These are phyloP conservation scores for Ctenodactylus gundi DNA, from an alignment of 2,113 vertebrate genomes.

Conservation along the genomic window DNA sequence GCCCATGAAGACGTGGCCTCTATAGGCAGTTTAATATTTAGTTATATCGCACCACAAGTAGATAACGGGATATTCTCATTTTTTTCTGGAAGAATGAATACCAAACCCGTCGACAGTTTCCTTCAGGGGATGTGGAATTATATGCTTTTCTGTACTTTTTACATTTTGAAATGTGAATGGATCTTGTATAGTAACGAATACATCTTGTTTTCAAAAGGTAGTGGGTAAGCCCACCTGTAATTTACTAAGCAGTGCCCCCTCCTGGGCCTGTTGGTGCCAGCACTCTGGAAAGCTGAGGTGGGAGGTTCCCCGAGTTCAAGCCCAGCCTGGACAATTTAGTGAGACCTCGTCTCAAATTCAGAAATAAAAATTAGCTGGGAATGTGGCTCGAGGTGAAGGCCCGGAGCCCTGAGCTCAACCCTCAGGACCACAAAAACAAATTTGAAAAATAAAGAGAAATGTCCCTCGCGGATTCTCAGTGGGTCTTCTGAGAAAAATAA, in stretches of 20 bases:
- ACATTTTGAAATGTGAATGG: not conserved
- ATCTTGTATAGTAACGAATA: not conserved
- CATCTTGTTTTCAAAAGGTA: conserved; percentile 31
- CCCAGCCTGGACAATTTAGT: too few species aligned
- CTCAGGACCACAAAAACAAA: too few species aligned
- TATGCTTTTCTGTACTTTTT: not conserved
- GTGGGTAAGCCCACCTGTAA: too few species aligned
- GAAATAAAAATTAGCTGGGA: too few species aligned
- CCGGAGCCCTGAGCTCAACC: too few species aligned
- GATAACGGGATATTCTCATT: not conserved
- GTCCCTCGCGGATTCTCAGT: conserved; percentile 23
- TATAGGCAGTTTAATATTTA: not conserved
- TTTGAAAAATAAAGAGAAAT: too few species aligned
- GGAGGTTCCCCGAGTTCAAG: too few species aligned
- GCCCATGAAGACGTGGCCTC: not conserved
- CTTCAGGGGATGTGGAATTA: not conserved
- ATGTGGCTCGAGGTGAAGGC: too few species aligned
- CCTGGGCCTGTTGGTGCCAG: too few species aligned
- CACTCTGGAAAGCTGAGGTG: too few species aligned
- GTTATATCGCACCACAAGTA: not conserved
- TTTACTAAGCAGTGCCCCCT: too few species aligned
- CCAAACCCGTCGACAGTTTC: not conserved
- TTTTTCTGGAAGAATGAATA: not conserved
- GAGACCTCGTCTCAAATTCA: too few species aligned
- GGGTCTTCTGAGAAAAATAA: conserved; percentile 73